Evolutionary conservation across 53 echinoderm and acorn worm species (phyloP).

Genomic region (Stichopus horrens): DNA sequence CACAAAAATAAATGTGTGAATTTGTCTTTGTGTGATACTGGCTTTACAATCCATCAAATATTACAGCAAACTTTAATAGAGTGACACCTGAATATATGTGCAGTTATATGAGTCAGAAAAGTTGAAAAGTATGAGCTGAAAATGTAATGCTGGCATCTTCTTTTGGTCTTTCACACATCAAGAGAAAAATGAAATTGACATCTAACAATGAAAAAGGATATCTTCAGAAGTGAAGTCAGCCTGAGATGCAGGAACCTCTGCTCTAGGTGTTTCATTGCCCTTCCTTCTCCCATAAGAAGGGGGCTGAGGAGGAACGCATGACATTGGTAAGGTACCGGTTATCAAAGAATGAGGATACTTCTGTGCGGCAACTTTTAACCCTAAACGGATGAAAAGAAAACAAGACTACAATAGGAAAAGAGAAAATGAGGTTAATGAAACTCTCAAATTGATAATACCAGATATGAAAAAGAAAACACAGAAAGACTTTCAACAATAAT

Average conservation of each 20-base stretch:
- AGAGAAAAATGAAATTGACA: background rate
- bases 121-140: too few species aligned
- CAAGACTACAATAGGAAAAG: background rate
- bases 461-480: too few species aligned
- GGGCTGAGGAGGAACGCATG: slow-evolving; percentile 76
- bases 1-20: too few species aligned
- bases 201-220: slow-evolving; percentile 74
- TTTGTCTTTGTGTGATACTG: too few species aligned
- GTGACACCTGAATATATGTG: too few species aligned
- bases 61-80: too few species aligned
- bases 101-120: too few species aligned
- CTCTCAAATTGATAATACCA: too few species aligned
- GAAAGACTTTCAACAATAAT: too few species aligned
- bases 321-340: slow-evolving; percentile 85
- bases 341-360: slow-evolving; percentile 85
- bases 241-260: slow-evolving; percentile 66
- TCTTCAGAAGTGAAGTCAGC: slow-evolving; percentile 63
- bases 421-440: too few species aligned
- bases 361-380: slow-evolving; percentile 84
- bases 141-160: too few species aligned
- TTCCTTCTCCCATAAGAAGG: slow-evolving; percentile 63
- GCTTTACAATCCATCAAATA: too few species aligned
- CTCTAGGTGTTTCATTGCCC: slow-evolving; percentile 62
- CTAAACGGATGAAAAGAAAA: slow-evolving; percentile 37
- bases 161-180: background rate